Evolutionary conservation across 2,888 invertebrate species (phyloP).

Genomic region (Lomographa bimaculata): DNA sequence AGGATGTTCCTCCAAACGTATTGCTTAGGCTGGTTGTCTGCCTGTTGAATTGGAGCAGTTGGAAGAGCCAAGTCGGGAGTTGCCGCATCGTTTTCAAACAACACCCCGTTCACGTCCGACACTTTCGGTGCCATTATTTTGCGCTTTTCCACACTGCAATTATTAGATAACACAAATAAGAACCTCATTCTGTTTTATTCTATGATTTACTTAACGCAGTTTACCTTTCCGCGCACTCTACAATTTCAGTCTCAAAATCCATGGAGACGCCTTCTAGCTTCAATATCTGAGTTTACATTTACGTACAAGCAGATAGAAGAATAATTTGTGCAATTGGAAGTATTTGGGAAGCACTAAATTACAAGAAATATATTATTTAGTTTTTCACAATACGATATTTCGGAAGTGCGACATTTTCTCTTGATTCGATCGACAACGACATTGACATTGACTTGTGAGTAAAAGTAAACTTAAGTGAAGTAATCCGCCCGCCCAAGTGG

Average conservation of each 20-base stretch:
- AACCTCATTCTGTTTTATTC: constrained; percentile 11
- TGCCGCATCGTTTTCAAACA: constrained; percentile 74
- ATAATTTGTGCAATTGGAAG: neutral
- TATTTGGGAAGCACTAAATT: neutral
- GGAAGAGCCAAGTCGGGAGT: constrained; percentile 72
- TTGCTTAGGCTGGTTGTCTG: constrained; percentile 82
- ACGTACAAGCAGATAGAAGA: neutral
- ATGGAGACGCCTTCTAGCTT: constrained; percentile 21
- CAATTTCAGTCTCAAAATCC: constrained; percentile 42
- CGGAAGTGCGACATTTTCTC: neutral
- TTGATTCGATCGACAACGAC: neutral
- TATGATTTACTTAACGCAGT: constrained; percentile 22
- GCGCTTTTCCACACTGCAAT: constrained; percentile 38
- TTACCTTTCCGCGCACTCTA: constrained; percentile 39
- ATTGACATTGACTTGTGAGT: constrained; percentile 7
- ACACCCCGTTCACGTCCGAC: constrained; percentile 69
- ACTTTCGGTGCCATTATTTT: constrained; percentile 72
- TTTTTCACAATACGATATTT: too few relatives aligned
- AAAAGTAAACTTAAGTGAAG: too few relatives aligned
- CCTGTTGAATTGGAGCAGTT: constrained; percentile 65
- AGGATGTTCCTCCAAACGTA: constrained; percentile 93
- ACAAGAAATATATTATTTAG: neutral
- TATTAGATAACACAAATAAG: constrained; percentile 24
- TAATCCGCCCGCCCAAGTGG: too few relatives aligned
- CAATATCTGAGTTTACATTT: neutral